Conservation (phyloP, 2,888 invertebrate genomes). For the Schizaphis graminum region DNA sequence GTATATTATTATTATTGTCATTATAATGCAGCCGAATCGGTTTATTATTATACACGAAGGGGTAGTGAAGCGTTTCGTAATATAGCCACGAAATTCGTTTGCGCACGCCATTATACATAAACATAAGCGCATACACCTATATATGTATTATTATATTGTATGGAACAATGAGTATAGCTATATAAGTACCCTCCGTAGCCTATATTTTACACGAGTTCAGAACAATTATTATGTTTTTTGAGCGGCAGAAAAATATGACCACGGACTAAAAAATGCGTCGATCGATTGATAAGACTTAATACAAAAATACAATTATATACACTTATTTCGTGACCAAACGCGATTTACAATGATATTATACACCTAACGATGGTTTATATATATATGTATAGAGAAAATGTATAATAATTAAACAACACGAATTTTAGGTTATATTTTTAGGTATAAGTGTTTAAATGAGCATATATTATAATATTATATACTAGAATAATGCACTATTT, state of each 20-base stretch:
- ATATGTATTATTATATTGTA: not conserved
- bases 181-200: not conserved
- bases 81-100: not conserved
- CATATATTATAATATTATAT: not conserved
- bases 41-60: slow-evolving; percentile 8
- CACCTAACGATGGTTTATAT: not conserved
- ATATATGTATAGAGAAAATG: not conserved
- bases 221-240: not conserved
- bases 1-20: slow-evolving; percentile 12
- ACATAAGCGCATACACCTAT: not conserved
- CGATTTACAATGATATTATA: not conserved
- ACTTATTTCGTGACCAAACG: not conserved
- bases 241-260: not conserved
- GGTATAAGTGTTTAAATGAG: not conserved
- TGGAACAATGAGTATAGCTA: not conserved
- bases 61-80: slow-evolving; percentile 20
- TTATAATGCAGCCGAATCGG: slow-evolving; percentile 17
- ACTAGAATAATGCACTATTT: not conserved
- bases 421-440: not conserved
- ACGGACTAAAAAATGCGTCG: not conserved
- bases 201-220: not conserved
- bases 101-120: not conserved
- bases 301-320: not conserved
- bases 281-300: not conserved
- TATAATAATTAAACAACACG: not conserved